phyloP scores from a whole-genome alignment of 2,797 vertebrate species.

The Hemitrygon akajei region DNA sequence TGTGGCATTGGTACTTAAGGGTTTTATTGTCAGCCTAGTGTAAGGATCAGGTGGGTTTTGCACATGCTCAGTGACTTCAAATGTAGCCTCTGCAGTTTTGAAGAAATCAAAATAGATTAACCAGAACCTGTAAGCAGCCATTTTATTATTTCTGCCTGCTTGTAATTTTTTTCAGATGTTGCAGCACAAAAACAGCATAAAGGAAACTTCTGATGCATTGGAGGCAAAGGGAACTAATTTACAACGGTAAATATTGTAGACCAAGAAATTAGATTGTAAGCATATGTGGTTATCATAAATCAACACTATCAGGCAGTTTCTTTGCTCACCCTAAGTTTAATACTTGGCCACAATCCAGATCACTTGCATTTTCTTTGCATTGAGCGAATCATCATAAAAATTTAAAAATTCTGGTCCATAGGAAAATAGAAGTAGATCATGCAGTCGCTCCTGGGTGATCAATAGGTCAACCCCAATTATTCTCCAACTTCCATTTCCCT shows the following conservation, averaged over 20 bases:
- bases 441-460: not conserved
- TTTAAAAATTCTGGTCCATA: not conserved
- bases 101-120: not conserved
- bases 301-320: not conserved
- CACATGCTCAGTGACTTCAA: not conserved
- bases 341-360: not conserved
- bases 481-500: not conserved
- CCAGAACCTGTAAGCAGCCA: not conserved
- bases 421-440: too few species aligned
- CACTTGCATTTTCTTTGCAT: not conserved
- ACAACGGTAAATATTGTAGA: constrained; percentile 65
- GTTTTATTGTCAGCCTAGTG: not conserved
- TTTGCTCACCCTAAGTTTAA: not conserved
- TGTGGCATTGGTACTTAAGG: not conserved
- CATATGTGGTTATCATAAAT: not conserved
- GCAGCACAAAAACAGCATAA: constrained; percentile 68
- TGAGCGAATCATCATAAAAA: not conserved
- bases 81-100: not conserved
- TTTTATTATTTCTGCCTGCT: not conserved
- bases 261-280: not conserved
- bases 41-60: not conserved
- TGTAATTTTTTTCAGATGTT: constrained; percentile 54
- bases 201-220: constrained; percentile 65
- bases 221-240: constrained; percentile 66
- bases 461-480: not conserved